These are phyloP conservation scores for Tenualosa ilisha DNA, from an alignment of 2,797 vertebrate genomes.

Conservation along the genomic window DNA sequence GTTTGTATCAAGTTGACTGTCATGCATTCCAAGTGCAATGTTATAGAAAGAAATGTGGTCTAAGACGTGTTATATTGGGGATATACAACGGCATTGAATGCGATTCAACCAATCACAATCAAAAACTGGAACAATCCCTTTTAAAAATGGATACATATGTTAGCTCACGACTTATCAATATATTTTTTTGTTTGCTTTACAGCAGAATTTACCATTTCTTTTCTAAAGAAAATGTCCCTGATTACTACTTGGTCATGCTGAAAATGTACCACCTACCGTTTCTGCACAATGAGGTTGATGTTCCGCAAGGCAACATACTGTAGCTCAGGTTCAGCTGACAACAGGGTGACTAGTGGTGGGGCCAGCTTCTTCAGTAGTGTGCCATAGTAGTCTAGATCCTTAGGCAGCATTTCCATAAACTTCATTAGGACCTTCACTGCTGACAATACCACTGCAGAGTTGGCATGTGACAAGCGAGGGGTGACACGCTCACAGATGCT, in stretches of 20 bases:
- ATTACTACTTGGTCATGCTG: neutral
- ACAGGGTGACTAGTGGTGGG: slow-evolving; percentile 90
- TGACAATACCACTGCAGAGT: slow-evolving; percentile 94
- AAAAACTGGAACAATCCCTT: too few relatives aligned
- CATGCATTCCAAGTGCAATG: too few relatives aligned
- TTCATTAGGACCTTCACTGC: slow-evolving; percentile 98
- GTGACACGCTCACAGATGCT: slow-evolving; percentile 97
- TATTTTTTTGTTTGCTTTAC: too few relatives aligned
- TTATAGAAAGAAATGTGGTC: too few relatives aligned
- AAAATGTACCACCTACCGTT: slow-evolving; percentile 77
- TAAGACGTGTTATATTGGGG: too few relatives aligned
- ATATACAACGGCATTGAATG: too few relatives aligned
- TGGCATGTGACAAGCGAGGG: slow-evolving; percentile 93
- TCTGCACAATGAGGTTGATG: slow-evolving; percentile 98
- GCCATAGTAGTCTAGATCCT: slow-evolving; percentile 94
- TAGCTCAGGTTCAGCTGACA: slow-evolving; percentile 93
- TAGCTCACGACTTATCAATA: too few relatives aligned
- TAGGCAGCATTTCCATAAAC: slow-evolving; percentile 97
- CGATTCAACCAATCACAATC: too few relatives aligned
- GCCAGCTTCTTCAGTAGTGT: slow-evolving; percentile 95
- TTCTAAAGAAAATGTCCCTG: neutral
- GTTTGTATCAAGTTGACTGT: too few relatives aligned
- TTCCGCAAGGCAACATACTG: slow-evolving; percentile 97
- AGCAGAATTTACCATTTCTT: too few relatives aligned
- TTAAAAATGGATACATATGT: too few relatives aligned